A percentile compares a stretch with the other conserved stretches of the same genome.
Conservation (phyloP, 2,113 vertebrate species). For the Xyliphius kryptos region DNA sequence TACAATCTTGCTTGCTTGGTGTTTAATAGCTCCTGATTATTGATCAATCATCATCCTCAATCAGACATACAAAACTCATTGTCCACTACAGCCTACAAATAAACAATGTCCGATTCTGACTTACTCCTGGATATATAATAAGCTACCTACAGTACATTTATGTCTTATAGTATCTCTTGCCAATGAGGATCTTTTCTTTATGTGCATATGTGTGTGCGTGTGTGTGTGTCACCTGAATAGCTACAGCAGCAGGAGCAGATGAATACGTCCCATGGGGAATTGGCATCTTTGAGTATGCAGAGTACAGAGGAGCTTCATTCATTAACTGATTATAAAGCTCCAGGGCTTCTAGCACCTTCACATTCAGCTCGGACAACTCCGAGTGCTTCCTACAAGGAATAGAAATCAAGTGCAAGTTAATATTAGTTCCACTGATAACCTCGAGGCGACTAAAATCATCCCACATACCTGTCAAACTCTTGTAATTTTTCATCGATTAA, state of each 20-base stretch:
- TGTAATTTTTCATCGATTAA: conserved; percentile 95
- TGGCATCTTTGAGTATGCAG: conserved; percentile 83
- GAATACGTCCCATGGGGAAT: conserved; percentile 69
- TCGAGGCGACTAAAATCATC: too few relatives aligned
- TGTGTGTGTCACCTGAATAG: conserved; percentile 73
- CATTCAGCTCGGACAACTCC: conserved; percentile 87
- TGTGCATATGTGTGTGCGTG: background rate
- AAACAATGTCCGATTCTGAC: too few relatives aligned
- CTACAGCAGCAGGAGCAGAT: conserved; percentile 59
- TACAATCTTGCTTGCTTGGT: too few relatives aligned
- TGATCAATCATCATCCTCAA: too few relatives aligned
- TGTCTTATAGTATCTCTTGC: too few relatives aligned
- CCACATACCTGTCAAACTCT: conserved; percentile 87
- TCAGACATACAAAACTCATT: too few relatives aligned
- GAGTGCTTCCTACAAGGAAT: conserved; percentile 79
- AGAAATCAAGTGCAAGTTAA: background rate
- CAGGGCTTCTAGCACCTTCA: conserved; percentile 91
- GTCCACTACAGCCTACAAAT: too few relatives aligned
- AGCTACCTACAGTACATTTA: too few relatives aligned
- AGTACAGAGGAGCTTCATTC: conserved; percentile 85
- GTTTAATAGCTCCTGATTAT: too few relatives aligned
- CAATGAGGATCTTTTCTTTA: too few relatives aligned
- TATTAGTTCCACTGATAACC: background rate
- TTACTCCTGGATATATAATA: too few relatives aligned
- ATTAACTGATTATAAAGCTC: conserved; percentile 93